phyloP scores from a whole-genome alignment of 2,888 invertebrate genomes.

The Keiferia lycopersicella region DNA sequence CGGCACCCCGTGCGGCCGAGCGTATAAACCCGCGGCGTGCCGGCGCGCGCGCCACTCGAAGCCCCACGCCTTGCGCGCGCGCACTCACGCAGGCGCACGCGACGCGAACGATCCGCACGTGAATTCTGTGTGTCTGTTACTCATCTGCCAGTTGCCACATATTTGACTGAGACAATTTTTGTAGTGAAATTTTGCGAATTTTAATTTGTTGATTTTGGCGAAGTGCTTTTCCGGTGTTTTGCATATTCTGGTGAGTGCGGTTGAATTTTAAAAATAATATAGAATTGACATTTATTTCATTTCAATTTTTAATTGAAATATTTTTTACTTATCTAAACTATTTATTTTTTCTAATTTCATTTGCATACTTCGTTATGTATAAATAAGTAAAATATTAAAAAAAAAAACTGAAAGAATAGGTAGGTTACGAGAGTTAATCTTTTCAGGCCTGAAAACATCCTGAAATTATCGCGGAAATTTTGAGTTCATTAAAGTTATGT shows the following conservation, averaged over 20 bases:
- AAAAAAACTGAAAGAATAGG: no score
- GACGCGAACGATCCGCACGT: constrained; percentile 29
- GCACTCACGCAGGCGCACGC: constrained; percentile 44
- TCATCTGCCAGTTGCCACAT: neutral
- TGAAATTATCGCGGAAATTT: no score
- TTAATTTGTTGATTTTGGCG: constrained; percentile 14
- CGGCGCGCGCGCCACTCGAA: constrained; percentile 65
- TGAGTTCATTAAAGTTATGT: no score
- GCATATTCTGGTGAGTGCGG: constrained; percentile 8
- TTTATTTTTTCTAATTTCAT: no score
- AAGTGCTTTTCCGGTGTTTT: constrained; percentile 17
- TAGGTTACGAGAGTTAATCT: no score
- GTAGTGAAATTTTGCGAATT: constrained; percentile 31
- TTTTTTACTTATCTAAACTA: no score
- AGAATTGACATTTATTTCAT: no score
- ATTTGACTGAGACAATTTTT: constrained; percentile 30
- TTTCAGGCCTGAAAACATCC: no score
- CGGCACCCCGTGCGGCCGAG: constrained; percentile 42
- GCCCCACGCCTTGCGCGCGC: constrained; percentile 55
- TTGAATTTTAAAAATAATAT: neutral
- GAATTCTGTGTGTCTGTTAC: constrained; percentile 40
- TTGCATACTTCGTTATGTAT: neutral
- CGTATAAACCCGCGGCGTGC: constrained; percentile 66
- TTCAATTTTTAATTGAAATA: no score
- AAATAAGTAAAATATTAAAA: no score